Base-by-base conservation (phyloP, 2,113 vertebrate genomes). In the Ciconia maguari region DNA sequence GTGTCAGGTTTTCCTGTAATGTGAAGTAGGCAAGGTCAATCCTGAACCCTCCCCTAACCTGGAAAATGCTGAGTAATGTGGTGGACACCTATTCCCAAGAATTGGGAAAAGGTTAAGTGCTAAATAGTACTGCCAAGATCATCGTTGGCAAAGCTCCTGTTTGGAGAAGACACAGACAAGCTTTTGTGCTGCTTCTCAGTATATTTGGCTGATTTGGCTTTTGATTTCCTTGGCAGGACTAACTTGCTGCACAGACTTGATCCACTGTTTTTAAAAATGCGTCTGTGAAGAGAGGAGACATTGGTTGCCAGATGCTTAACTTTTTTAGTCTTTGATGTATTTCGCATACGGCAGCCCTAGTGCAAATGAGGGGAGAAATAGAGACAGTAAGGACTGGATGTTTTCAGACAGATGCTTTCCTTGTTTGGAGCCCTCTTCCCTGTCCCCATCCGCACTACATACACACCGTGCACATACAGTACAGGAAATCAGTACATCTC, bases 391-490 rank as follows among this genome's bases (percentile, higher is more conserved):
- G 65, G 48, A 32, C 18, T 71, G 60, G 25, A 17, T 36, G 4
- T 71, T 76, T 83, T 61, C 62, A 79, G 44, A 38, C 26, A 61
- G 62, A 49, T 30, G 49, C 64, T 83, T 57, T 69, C 51, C 38
- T 55, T 90, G n/a, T 77, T 57, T 44, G 72, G 20, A 30, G 27
- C 36, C 38, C 13, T 91, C 32, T 85, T 58, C 49, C 41, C 42
- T 17, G 15, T 32, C 46, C 41, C 6, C 9, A 12, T 24, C 46
- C 5, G 1, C 52, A 13, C 42, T 27, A 11, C 3, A 1, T 20
- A n/a, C 11, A 34, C 34, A 41, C 12, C 0, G 0, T 65, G 41
- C 18, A 11, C 4, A 8, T 49, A 20, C 1, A 0, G 8, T 48
- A 11, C 30, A 36, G 82, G 57, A 61, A 30, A 30, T 36, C 66